Conservation (phyloP, 1,140 invertebrate species). For the Lysiphlebus fabarum region DNA sequence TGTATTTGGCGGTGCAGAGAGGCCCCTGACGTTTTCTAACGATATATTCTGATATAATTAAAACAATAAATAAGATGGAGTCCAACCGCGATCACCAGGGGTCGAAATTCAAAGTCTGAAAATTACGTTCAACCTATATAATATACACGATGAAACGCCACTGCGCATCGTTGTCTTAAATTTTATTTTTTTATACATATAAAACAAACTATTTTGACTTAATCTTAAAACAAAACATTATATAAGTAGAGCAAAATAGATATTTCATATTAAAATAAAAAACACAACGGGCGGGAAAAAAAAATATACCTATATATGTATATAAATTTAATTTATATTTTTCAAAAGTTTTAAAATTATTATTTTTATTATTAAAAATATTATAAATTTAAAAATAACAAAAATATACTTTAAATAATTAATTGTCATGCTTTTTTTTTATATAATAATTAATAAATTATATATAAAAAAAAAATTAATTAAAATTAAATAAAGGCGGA, state of each 20-base stretch:
- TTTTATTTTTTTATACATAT: constrained; percentile 12
- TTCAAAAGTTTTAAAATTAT: too few relatives aligned
- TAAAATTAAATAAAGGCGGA: constrained; percentile 35
- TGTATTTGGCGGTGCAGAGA: constrained; percentile 49
- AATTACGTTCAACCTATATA: constrained; percentile 32
- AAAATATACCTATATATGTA: too few relatives aligned
- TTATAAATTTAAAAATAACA: too few relatives aligned
- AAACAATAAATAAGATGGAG: constrained; percentile 58
- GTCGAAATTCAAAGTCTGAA: constrained; percentile 38
- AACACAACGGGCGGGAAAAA: not conserved
- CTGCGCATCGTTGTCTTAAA: not conserved
- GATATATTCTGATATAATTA: constrained; percentile 58
- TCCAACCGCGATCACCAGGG: constrained; percentile 53
- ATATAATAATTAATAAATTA: too few relatives aligned
- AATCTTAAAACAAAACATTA: too few relatives aligned
- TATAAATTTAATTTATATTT: too few relatives aligned
- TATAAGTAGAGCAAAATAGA: constrained; percentile 3
- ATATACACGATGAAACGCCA: not conserved
- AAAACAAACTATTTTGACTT: not conserved
- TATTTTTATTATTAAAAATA: too few relatives aligned
- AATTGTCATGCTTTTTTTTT: too few relatives aligned
- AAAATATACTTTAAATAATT: too few relatives aligned
- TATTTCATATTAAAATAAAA: not conserved
- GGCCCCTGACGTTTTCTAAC: constrained; percentile 51
- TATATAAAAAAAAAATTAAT: too few relatives aligned